Evolutionary conservation across 2,797 vertebrate genomes (phyloP), one percentile per base, ranked within the genome.

Genomic region (Semotilus atromaculatus): DNA sequence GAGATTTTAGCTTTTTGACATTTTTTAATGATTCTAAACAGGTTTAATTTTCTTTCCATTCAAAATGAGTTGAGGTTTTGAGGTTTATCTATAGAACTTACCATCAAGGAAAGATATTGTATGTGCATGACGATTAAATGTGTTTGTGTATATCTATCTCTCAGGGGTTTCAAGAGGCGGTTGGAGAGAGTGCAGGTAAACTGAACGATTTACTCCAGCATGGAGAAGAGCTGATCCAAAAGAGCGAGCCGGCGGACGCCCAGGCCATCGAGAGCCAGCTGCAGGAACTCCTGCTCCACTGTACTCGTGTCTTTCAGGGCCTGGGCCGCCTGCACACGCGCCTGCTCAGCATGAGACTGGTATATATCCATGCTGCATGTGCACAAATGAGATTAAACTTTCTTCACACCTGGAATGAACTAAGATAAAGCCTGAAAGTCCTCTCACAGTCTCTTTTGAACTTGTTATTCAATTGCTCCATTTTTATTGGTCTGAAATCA

Each of bases 301-400:
- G 94, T 90, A 91, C 92, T 72, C 91, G 90, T 2, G 92, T 97
- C 34, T 95, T 96, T 87, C 88, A 80, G 82, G 90, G 93, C 70
- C 94, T 97, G 23, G 93, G 92, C 66, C 90, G 87, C 1, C 93
- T 95, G 1, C 96, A 96, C 86, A 95, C 94, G 1, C 92, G 95
- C 0, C 93, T 97, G 70, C 95, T 97, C 88, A 96, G 96, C 95
- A 95, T 94, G 92, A 94, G 94, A 89, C 92, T 96, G 96, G 96
- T 97, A 92, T 53, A 7, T 82, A 60, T 40, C 58, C 2, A 74
- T 43, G 80, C 70, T 45, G 81, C 71, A 74, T 83, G 16, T 75
- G 26, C 67, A 81, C 45, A 68, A 51, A 76, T 80, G 1, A 71
- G 23, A 53, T 70, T 81, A 70, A 48, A 48, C 45, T 48, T 48